Evolutionary conservation across 2,113 vertebrate species (phyloP).

Genomic region (Macquaria ambigua): DNA sequence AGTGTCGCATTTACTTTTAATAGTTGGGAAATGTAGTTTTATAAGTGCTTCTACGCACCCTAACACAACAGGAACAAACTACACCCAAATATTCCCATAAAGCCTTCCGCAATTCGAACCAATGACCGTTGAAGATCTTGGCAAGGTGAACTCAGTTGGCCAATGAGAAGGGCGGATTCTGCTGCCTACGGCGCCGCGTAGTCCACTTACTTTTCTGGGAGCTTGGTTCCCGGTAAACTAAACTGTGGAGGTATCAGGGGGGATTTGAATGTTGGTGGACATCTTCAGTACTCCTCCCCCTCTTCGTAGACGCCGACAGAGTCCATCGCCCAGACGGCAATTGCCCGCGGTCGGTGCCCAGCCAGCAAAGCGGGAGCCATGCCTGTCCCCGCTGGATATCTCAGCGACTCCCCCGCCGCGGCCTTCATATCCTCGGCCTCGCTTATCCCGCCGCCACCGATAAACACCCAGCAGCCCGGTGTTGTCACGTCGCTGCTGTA

Average conservation of each 20-base stretch:
- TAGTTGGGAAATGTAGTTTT: conserved; percentile 77
- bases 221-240: conserved; percentile 64
- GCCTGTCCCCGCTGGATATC: conserved; percentile 93
- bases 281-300: conserved; percentile 26
- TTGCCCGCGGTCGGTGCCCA: conserved; percentile 71
- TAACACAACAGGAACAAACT: conserved; percentile 61
- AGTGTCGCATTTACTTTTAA: not conserved
- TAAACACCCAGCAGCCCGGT: conserved; percentile 97
- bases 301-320: conserved; percentile 54
- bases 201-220: conserved; percentile 77
- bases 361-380: conserved; percentile 86
- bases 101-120: conserved; percentile 63
- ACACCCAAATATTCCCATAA: conserved; percentile 63
- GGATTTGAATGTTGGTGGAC: conserved; percentile 64
- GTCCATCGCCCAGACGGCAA: conserved; percentile 52
- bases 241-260: conserved; percentile 52
- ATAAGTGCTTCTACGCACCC: rapidly evolving
- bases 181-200: conserved; percentile 58
- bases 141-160: conserved; percentile 23
- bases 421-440: conserved; percentile 89
- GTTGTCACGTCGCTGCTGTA: conserved; percentile 96
- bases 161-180: conserved; percentile 75
- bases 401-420: conserved; percentile 85
- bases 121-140: conserved; percentile 67
- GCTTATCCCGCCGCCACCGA: conserved; percentile 94